Base-by-base conservation (phyloP, 2,888 invertebrate genomes). In the Luffia ferchaultella region DNA sequence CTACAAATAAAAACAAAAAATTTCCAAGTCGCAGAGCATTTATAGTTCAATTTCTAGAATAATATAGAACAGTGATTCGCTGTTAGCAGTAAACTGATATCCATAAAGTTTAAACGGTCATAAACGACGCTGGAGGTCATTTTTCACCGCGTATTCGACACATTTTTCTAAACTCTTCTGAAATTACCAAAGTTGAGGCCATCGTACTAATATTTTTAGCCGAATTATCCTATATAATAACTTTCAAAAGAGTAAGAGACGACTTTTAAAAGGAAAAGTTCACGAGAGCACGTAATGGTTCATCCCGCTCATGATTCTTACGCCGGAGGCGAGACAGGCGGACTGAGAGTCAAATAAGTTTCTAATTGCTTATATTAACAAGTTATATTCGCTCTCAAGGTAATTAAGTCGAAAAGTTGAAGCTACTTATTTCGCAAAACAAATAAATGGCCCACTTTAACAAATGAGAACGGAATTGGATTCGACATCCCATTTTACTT, bases 321-420 rank as follows among this genome's bases (percentile, higher is more conserved):
- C 65, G 77, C 82, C 76, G 68, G 71, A 70, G 80, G 80, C 78
- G 72, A 70, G 73, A 66, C 76, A 67, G 70, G 74, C 80, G 73
- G 77, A 76, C 79, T 76, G 75, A 76, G 76, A 79, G 74, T 79
- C 79, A 80, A 83, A 80, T 80, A 83, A 83, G 77, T 80, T 83
- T 82, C 78, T 83, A 82, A 82, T 83, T 83, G 79, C 80, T 82
- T 82, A 78, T 79, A 82, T 82, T 83, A 80, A 77, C 77, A 78
- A 79, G 76, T 80, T 80, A 75, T 79, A 79, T 78, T 80, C 76
- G 68, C 73, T 78, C 71, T 78, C 72, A 63, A 63, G 76, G 73
- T 80, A 79, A 80, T 83, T 79, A 80, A 80, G 76, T 75, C 73
- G 66, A 60, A 64, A 76, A 78, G 68, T 73, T 75, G 66, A 71